phyloP scores from a whole-genome alignment of 2,797 vertebrate genomes.

The Eulemur mongoz region DNA sequence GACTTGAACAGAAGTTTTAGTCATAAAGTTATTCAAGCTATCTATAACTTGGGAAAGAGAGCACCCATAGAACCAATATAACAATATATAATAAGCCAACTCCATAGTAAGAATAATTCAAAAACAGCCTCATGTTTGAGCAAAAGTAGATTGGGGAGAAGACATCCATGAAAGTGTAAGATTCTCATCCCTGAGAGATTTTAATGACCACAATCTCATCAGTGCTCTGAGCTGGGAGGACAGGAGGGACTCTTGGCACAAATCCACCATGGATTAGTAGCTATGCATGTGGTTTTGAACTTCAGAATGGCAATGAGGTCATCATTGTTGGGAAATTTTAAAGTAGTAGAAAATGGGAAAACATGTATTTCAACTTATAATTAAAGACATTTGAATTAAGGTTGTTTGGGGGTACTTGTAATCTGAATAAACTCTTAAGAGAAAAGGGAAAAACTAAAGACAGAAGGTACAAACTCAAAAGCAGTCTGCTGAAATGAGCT shows the following conservation, averaged over 20 bases:
- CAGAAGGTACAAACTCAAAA: slow-evolving; percentile 29
- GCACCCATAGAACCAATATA: background rate
- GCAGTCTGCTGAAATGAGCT: slow-evolving; percentile 16
- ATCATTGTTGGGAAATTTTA: slow-evolving; percentile 74
- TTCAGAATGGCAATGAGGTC: slow-evolving; percentile 76
- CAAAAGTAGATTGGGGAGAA: background rate
- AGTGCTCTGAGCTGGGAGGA: background rate
- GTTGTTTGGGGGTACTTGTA: slow-evolving; percentile 47
- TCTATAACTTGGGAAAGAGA: background rate
- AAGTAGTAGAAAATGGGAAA: slow-evolving; percentile 75
- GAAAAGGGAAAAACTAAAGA: slow-evolving; percentile 56
- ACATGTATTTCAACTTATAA: slow-evolving; percentile 63
- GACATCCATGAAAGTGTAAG: slow-evolving; percentile 30
- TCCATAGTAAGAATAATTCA: background rate
- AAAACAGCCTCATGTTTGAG: background rate
- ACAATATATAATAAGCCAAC: background rate
- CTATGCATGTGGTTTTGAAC: slow-evolving; percentile 72
- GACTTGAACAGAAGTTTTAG: slow-evolving; percentile 28
- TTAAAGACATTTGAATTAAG: slow-evolving; percentile 65
- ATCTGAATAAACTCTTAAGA: slow-evolving; percentile 60
- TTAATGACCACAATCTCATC: slow-evolving; percentile 55
- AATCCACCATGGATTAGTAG: slow-evolving; percentile 68
- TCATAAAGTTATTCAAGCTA: slow-evolving; percentile 1
- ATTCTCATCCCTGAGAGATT: slow-evolving; percentile 40
- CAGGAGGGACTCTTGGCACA: slow-evolving; percentile 62